A percentile compares a stretch with the other conserved stretches of the same genome.
Conservation (phyloP, 2,113 vertebrate genomes). For the Rhea americana region DNA sequence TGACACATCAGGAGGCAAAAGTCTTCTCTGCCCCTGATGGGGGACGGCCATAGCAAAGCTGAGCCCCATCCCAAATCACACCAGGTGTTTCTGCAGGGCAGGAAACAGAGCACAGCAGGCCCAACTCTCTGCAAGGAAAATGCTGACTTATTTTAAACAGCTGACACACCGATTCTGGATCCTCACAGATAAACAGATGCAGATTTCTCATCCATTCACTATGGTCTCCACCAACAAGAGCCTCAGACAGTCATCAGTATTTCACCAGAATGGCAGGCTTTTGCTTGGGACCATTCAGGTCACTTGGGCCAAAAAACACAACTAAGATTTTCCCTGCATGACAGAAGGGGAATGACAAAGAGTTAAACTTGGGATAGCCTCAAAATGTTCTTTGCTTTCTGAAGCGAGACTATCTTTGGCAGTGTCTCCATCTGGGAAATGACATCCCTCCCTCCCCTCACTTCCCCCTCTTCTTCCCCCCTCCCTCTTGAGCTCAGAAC, state of each 20-base stretch:
- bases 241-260: neutral
- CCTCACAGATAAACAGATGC: neutral
- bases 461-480: constrained; percentile 41
- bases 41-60: neutral
- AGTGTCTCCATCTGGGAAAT: constrained; percentile 49
- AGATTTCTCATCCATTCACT: neutral
- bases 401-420: constrained; percentile 50
- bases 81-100: neutral
- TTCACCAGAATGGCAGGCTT: neutral
- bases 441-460: neutral
- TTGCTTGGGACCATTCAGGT: neutral
- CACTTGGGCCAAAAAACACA: neutral
- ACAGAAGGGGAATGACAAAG: neutral
- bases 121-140: neutral
- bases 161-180: neutral
- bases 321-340: neutral
- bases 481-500: constrained; percentile 60
- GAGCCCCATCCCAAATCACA: neutral
- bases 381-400: constrained; percentile 19
- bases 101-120: neutral
- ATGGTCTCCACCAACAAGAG: neutral
- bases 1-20: neutral
- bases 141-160: neutral
- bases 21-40: neutral
- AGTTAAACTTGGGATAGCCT: constrained; percentile 46